Base-by-base conservation (phyloP, 2,888 invertebrate genomes). In the Bellardia pandia region DNA sequence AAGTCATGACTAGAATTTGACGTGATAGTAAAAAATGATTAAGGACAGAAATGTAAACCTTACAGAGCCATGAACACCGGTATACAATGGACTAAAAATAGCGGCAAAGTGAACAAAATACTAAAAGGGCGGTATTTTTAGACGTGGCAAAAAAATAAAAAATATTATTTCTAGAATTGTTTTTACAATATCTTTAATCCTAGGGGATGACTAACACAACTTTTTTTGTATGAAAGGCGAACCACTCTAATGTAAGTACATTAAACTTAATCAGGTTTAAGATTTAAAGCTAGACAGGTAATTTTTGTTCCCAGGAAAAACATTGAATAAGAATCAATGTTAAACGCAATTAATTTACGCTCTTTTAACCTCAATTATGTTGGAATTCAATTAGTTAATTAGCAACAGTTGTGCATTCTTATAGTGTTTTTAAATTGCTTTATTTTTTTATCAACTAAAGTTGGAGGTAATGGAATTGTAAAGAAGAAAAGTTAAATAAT, bases 301-400 rank as follows among this genome's bases (percentile, higher is more conserved):
- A 33, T 37, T 33, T 16, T 16, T 33, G 23, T 60, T 60, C 14
- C 2, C 14, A 14, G 33, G 13, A 60, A 60, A 37, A 60, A 2
- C 1, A 33, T 51, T 51, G 6, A 16, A 23, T 56, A n/a, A 40
- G n/a, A 40, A 40, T 64, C 9, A 64, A 64, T 64, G 37, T 40
- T 40, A 8, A 64, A 64, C 40, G n/a, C n/a, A 64, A 64, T 64
- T 40, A 64, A n/a, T 40, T n/a, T 40, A n/a, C 16, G 7, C 40
- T 64, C n/a, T 37, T 40, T 40, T 40, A 64, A 64, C n/a, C 40
- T n/a, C 8, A n/a, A 40, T 64, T 64, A 16, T 8, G 37, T n/a
- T 64, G 62, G 40, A 48, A 62, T 48, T 37, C 60, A 51, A 60
- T 60, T 60, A 60, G 23, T 58, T 77, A 66, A 53, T 77, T 56